Evolutionary conservation across 64 coral and sea anemone species (phyloP), one percentile per base, ranked within the genome.

Genomic region (Dendronephthya gigantea): DNA sequence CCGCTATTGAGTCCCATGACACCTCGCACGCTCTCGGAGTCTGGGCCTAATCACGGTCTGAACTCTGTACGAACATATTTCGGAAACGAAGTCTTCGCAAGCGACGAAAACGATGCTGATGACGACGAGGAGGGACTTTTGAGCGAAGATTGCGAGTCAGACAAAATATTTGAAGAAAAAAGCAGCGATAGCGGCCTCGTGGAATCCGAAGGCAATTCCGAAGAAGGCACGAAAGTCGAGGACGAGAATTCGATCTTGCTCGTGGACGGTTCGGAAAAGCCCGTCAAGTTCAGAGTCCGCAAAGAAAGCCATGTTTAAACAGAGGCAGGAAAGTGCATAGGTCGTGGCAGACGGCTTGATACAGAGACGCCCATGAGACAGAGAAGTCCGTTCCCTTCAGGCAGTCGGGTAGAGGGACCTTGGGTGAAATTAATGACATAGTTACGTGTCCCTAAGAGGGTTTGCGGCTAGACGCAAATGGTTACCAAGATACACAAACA

Each of bases 1-100:
- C 72, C 72, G 10, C 37, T 79, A 19, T 79, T 79, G 29, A 79
- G 72, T 19, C 72, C 72, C 30, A 79, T 79, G 72, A 79, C 72
- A 1, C 72, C 72, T 0, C 72, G 72, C 15, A 79, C 72, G 30
- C 25, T 39, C 36, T 79, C 72, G 10, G 72, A 79, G 28, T 79
- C 72, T 37, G 72, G 32, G 32, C 72, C 72, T 12, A 79, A 34
- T 12, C 72, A 79, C 16, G 72, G 72, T 1, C 36, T 79, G 27
- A 79, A 33, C 22, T 34, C 72, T 3, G 37, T 79, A 13, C 72
- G 28, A 28, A 15, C 19, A 8, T 79, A 29, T 37, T 79, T 79
- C 29, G 31, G 32, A 15, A 39, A 79, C 72, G n/a, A n/a, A n/a
- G 72, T 79, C 13, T 79, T 79, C 36, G 72, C 36, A 8, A 79